Conservation (phyloP, 2,113 vertebrate genomes). For the Choloepus hoffmanni region DNA sequence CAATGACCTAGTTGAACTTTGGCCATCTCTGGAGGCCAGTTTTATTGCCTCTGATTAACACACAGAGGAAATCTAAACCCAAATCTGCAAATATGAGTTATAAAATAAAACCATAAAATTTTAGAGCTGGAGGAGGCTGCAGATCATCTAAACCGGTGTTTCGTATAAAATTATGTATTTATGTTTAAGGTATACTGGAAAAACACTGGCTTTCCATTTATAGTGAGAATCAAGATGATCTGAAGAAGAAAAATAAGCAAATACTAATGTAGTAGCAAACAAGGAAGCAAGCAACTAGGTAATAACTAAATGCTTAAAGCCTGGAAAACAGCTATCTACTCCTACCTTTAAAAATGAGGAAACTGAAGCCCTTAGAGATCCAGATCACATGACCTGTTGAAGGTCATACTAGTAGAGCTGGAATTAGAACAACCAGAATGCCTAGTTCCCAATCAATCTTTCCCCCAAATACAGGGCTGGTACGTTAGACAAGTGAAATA, state of each 20-base stretch:
- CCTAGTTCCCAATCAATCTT: neutral
- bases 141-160: conserved; percentile 28
- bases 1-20: neutral
- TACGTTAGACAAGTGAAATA: neutral
- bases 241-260: conserved; percentile 34
- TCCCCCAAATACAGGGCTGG: neutral
- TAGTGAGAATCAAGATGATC: conserved; percentile 21
- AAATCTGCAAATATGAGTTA: conserved; percentile 1
- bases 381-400: neutral
- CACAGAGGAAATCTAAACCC: conserved; percentile 41
- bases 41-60: conserved; percentile 51
- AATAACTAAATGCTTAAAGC: neutral
- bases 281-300: neutral
- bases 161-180: neutral
- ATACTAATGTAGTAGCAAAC: neutral
- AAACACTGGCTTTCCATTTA: conserved; percentile 29
- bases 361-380: neutral
- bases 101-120: conserved; percentile 59
- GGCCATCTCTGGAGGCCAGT: neutral
- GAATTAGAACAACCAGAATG: conserved; percentile 25
- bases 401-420: neutral
- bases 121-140: neutral
- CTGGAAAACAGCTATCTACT: neutral
- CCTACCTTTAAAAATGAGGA: neutral
- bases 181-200: neutral